Base-by-base conservation (phyloP, 2,797 vertebrate species). In the Centroberyx gerrardi region DNA sequence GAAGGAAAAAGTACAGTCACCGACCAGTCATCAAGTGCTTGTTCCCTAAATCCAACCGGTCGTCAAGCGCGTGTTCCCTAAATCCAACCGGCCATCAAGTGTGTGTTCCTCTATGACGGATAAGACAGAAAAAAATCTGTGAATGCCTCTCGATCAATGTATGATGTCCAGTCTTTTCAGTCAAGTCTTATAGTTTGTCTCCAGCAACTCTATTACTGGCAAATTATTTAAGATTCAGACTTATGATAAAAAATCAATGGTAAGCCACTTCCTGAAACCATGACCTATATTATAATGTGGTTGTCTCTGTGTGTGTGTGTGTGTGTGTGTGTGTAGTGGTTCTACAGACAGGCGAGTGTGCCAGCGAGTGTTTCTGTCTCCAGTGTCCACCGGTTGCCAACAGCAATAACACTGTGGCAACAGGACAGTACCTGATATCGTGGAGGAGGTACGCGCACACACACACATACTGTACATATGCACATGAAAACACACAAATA, bases 301-400 rank as follows among this genome's bases (percentile, higher is more conserved):
- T 33, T 28, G 5, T n/a, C n/a, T n/a, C n/a, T 33, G 5, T 59
- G 14, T 62, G 15, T 71, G 17, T 65, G n/a, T 74, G 4, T 80
- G 55, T 71, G 36, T 15, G 15, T 69, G 13, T 77, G 48, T 76
- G 54, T 83, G 62, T 80, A 99, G 98, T 97, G 91, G 93, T 98
- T 83, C 93, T 99, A 69, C 96, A 98, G 95, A 98, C 96, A 9
- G 95, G 95, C 3, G 98, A 99, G 87, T 96, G 96, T 70, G 98
- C 97, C 72, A 99, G 97, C 17, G 98, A 99, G 85, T 99, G 97
- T 87, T 99, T 98, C 86, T 97, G 96, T 80, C 96, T 99, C 65
- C 95, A 91, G 15, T 97, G 97, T 85, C 98, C 97, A 1, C 93
- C 96, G 0, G 72, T 91, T 71, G 91, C 87, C n/a, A 95, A 83